Base-by-base conservation (phyloP, 2,888 invertebrate species). In the Caenorhabditis parvicauda region DNA sequence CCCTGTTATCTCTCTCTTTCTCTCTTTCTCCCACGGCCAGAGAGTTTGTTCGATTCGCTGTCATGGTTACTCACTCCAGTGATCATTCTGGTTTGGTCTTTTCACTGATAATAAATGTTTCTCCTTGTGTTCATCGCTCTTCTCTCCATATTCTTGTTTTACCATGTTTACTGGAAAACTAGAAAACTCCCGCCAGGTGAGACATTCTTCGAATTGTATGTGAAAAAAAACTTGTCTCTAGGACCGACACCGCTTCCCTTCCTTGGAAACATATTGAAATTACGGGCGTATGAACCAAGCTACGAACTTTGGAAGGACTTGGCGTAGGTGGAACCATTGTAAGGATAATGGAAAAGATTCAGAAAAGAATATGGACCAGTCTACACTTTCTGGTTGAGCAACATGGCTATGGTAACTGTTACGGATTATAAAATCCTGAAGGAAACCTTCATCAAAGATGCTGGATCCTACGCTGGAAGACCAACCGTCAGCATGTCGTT, bases 341-440 rank as follows among this genome's bases (percentile, higher is more conserved):
- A 9, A 12, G 21, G 1, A 38, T 12, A 38, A 51, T 45, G 46
- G 39, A 51, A 28, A 32, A 46, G 6, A 28, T 32, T n/a, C 37
- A 61, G 62, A 25, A 51, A 53, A 19, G 6, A 59, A 43, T 64
- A 56, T 42, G 64, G 64, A 6, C 56, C 59, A 1, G 54, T 64
- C 14, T 64, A 46, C 50, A 64, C 64, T 2, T 55, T 59, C 39
- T 64, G 64, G 64, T 19, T 64, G 49, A 57, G 53, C 0, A 41
- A 17, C 17, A 47, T 56, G 4, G 59, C 64, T 3, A 51, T 57
- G 55, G 59, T 64, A 19, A 43, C 44, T 25, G 39, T 64, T n/a
- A 47, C 59, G 4, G 64, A 59, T 24, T 59, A 52, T 48, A 44
- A 55, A n/a, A 25, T 57, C 6, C 48, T 64, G 24, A 64, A 64